Conservation (phyloP, 1,140 invertebrate species). For the Aporrectodea caliginosa region DNA sequence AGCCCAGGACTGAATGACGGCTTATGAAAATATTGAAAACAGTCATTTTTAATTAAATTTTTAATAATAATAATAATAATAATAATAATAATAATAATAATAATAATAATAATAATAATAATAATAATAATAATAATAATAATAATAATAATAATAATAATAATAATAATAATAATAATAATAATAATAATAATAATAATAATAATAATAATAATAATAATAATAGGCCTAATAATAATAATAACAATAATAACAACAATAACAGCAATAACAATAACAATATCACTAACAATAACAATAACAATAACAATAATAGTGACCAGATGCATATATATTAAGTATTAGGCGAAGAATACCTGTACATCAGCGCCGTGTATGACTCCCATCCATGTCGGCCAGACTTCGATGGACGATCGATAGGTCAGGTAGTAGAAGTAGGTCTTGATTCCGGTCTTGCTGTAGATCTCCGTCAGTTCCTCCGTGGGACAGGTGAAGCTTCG, state of each 20-base stretch:
- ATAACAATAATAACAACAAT: neutral
- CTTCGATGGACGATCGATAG: conserved; percentile 15
- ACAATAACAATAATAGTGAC: neutral
- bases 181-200: no score
- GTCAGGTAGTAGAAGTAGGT: conserved; percentile 28
- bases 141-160: no score
- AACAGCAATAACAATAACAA: neutral
- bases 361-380: conserved; percentile 13
- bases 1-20: no score
- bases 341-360: neutral
- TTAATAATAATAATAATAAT: no score
- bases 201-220: neutral
- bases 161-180: no score
- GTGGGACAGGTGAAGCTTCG: conserved; percentile 32
- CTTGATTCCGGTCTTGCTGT: neutral
- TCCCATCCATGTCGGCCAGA: conserved; percentile 15
- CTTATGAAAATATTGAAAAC: no score
- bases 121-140: no score
- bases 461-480: neutral
- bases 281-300: neutral
- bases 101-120: no score
- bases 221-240: neutral
- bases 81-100: no score
- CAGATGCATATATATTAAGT: neutral
- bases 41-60: no score